phyloP scores from a whole-genome alignment of 2,113 vertebrate genomes.

The Microcebus murinus region DNA sequence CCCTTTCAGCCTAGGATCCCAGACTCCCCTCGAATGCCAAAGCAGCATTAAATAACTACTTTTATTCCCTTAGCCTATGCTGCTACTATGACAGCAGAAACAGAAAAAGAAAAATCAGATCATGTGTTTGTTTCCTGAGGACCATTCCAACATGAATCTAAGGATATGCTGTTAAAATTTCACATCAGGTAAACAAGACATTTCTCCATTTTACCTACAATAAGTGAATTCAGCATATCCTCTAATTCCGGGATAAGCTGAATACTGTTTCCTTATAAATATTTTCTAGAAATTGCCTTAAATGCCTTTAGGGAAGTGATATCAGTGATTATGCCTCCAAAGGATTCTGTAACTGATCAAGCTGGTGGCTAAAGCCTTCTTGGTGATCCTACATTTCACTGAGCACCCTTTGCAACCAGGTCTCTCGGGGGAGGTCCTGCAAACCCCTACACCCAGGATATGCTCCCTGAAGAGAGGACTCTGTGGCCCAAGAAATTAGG shows the following conservation, averaged over 20 bases:
- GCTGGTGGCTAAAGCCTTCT: neutral
- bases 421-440: neutral
- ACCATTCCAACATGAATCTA: neutral
- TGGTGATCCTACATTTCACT: neutral
- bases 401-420: neutral
- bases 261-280: slow-evolving; percentile 21
- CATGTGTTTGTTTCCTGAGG: neutral
- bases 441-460: neutral
- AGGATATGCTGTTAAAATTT: neutral
- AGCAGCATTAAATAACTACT: slow-evolving; percentile 26
- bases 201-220: slow-evolving; percentile 41
- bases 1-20: neutral
- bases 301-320: neutral
- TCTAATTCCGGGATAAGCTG: slow-evolving; percentile 13
- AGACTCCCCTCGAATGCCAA: neutral
- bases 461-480: neutral
- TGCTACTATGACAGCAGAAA: slow-evolving; percentile 17
- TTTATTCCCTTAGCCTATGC: neutral
- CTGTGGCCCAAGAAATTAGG: neutral
- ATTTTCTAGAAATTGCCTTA: slow-evolving; percentile 46
- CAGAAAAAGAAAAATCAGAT: slow-evolving; percentile 31
- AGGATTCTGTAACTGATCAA: neutral
- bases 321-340: neutral
- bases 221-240: neutral
- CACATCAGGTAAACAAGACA: neutral